Evolutionary conservation across 2,113 vertebrate species (phyloP).

Genomic region (Pangasianodon hypophthalmus): DNA sequence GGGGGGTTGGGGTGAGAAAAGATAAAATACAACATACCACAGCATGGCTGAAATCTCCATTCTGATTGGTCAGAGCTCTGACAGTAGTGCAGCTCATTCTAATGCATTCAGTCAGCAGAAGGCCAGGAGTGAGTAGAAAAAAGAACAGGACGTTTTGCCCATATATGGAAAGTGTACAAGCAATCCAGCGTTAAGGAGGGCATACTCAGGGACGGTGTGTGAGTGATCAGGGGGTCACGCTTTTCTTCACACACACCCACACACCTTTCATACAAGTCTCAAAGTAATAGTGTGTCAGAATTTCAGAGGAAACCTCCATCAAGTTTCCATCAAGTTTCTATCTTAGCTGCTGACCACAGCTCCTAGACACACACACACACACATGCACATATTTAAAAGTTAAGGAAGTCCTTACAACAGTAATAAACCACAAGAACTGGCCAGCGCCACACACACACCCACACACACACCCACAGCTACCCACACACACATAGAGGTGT

Average conservation of each 20-base stretch:
- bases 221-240: background rate
- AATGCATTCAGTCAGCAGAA: background rate
- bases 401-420: background rate
- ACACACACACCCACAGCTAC: background rate
- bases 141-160: background rate
- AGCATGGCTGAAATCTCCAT: background rate
- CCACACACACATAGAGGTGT: slow-evolving; percentile 1
- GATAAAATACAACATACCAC: background rate
- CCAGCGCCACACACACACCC: no score
- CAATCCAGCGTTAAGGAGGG: background rate
- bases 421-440: slow-evolving; percentile 4
- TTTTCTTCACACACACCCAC: background rate
- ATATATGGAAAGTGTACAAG: background rate
- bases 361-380: background rate
- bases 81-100: no score
- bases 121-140: background rate
- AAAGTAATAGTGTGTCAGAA: background rate
- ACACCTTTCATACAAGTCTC: background rate
- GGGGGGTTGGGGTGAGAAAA: background rate
- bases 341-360: background rate
- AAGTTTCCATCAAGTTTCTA: background rate
- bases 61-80: background rate
- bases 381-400: background rate
- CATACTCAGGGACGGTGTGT: background rate
- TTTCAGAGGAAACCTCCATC: background rate